Conservation (phyloP, 2,888 invertebrate genomes). For the Pandemis cinnamomeana region DNA sequence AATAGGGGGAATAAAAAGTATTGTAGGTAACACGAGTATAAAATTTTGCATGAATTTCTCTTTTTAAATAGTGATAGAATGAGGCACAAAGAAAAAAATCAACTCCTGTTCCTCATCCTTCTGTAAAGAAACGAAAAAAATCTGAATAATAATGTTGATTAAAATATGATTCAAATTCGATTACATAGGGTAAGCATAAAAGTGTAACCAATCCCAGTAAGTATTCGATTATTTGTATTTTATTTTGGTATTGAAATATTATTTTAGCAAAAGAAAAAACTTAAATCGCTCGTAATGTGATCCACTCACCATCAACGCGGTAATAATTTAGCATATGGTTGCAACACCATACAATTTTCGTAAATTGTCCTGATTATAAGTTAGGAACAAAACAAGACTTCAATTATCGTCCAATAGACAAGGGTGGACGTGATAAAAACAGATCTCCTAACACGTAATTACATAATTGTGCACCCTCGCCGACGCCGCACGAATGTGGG, state of each 20-base stretch:
- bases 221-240: too few species aligned
- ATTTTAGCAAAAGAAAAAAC: background rate
- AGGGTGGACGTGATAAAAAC: slow-evolving; percentile 85
- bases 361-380: slow-evolving; percentile 64
- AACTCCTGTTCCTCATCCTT: too few species aligned
- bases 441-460: slow-evolving; percentile 84
- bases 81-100: too few species aligned
- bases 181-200: too few species aligned
- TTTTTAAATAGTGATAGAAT: too few species aligned
- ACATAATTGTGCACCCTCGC: slow-evolving; percentile 81
- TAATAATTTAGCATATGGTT: slow-evolving; percentile 53
- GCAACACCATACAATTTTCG: slow-evolving; percentile 44
- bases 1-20: too few species aligned
- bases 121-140: too few species aligned
- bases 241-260: background rate
- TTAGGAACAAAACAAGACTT: slow-evolving; percentile 79
- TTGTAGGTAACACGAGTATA: too few species aligned
- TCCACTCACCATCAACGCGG: background rate
- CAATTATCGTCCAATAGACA: slow-evolving; percentile 82
- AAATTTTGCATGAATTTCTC: too few species aligned
- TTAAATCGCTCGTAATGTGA: background rate
- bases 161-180: too few species aligned
- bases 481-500: slow-evolving; percentile 81
- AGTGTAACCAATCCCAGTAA: background rate
- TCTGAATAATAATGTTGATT: too few species aligned